Evolutionary conservation across 2,797 vertebrate species (phyloP), one percentile per base, ranked within the genome.

Genomic region (Peromyscus nudipes): DNA sequence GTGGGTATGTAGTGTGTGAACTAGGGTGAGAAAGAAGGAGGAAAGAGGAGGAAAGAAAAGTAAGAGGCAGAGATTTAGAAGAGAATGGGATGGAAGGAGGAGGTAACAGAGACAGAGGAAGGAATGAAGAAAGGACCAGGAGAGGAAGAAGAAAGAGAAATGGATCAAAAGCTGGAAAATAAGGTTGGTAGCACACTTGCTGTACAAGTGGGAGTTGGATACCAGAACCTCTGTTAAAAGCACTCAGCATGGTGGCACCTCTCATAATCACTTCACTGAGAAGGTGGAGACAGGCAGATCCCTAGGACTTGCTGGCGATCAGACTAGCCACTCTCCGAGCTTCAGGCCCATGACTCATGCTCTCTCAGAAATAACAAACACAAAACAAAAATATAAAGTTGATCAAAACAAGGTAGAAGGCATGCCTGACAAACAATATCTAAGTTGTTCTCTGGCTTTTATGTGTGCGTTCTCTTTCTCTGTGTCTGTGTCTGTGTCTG

Each of bases 101-200:
- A 25, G 27, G 8, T 21, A 23, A 57, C 12, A 5, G 49, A 25
- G 19, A 34, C 10, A 1, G 31, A 37, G n/a, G 2, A 25, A 19
- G 3, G 2, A 3, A 46, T 19, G 0, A n/a, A 55, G 46, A 52
- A n/a, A 5, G 10, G 11, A 21, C n/a, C 16, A 23, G n/a, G 14
- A 76, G 12, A 83, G 0, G 57, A 14, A 62, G 65, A 46, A 23
- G 11, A 92, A 79, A 77, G 2, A 46, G 77, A 86, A 79, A 0
- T 7, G 57, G 12, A n/a, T 27, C 90, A 37, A 95, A 21, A 34
- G 11, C 4, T 40, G n/a, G 23, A 40, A 71, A 55, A 40, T 37
- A 17, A 52, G 12, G 49, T 25, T 86, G 21, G 84, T 13, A 69
- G 40, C 13, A 12, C 27, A 13, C 46, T 65, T 52, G 11, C 40